phyloP scores from a whole-genome alignment of 2,888 invertebrate species.

The Leptopterna dolabrata region DNA sequence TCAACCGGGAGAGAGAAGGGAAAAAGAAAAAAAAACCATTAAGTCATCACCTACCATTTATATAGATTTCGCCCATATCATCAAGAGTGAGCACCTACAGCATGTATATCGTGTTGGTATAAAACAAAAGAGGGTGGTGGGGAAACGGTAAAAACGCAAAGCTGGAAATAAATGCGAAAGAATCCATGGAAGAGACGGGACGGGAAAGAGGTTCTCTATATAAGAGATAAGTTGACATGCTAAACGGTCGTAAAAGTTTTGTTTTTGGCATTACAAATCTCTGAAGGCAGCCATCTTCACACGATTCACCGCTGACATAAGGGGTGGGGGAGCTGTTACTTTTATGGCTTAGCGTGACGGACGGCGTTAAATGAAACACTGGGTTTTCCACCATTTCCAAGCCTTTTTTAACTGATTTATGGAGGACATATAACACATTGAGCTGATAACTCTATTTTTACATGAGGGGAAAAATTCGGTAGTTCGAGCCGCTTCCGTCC shows the following conservation, averaged over 20 bases:
- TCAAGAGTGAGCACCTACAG: background rate
- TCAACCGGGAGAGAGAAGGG: no score
- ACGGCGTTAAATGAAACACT: constrained; percentile 41
- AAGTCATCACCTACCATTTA: background rate
- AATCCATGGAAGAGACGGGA: constrained; percentile 24
- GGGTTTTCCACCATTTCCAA: background rate
- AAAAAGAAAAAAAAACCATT: background rate
- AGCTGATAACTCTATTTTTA: constrained; percentile 47
- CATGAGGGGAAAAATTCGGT: background rate
- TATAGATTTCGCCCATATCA: background rate
- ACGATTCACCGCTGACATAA: background rate
- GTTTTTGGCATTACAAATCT: constrained; percentile 50
- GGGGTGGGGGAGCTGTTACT: constrained; percentile 6
- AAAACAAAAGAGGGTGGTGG: background rate
- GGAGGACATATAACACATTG: background rate
- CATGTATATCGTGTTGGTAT: background rate
- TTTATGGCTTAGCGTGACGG: constrained; percentile 45
- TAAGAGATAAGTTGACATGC: constrained; percentile 50
- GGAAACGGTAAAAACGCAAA: no score
- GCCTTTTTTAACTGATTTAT: constrained; percentile 46
- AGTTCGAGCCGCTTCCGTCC: background rate
- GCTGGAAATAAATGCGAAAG: constrained; percentile 28
- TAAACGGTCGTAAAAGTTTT: constrained; percentile 52
- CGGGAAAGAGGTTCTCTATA: constrained; percentile 7
- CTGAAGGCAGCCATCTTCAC: constrained; percentile 33